Evolutionary conservation across 2,113 vertebrate genomes (phyloP).

Genomic region (Camelus bactrianus): DNA sequence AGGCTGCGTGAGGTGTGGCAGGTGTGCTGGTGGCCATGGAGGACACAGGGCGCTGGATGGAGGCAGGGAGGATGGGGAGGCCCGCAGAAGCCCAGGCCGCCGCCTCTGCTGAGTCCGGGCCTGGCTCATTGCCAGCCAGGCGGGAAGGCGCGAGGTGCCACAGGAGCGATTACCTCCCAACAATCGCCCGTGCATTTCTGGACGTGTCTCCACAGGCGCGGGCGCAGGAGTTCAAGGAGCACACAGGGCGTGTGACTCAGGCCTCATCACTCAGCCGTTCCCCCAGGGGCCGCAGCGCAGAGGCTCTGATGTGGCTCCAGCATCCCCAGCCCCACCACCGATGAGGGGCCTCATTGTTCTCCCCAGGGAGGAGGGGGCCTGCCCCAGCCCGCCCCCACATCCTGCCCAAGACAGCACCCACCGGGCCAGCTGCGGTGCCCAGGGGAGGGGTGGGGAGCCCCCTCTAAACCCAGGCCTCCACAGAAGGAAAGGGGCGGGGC

Average conservation of each 20-base stretch:
- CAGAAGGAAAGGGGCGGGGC: constrained; percentile 43
- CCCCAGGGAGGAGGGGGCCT: constrained; percentile 39
- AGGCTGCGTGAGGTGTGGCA: too few relatives aligned
- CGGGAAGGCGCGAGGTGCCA: constrained; percentile 51
- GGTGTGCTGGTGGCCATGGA: neutral
- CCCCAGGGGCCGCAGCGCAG: constrained; percentile 83
- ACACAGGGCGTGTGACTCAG: constrained; percentile 83
- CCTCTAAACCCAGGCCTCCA: neutral
- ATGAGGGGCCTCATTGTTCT: constrained; percentile 81
- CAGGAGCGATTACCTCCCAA: constrained; percentile 78
- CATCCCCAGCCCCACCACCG: constrained; percentile 73
- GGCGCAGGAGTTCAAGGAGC: constrained; percentile 85
- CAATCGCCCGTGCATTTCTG: constrained; percentile 77
- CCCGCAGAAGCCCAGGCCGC: neutral
- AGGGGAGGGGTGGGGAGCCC: neutral
- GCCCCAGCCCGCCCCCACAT: constrained; percentile 14
- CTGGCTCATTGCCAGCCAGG: neutral
- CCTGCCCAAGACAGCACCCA: constrained; percentile 48
- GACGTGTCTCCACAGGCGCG: constrained; percentile 85
- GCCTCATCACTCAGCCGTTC: constrained; percentile 85
- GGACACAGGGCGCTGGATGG: neutral
- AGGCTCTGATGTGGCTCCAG: constrained; percentile 86
- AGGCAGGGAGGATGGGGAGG: accelerated
- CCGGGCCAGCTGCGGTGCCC: neutral
- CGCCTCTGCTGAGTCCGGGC: neutral